Conservation (phyloP, 2,113 vertebrate species). For the Geothlypis trichas region DNA sequence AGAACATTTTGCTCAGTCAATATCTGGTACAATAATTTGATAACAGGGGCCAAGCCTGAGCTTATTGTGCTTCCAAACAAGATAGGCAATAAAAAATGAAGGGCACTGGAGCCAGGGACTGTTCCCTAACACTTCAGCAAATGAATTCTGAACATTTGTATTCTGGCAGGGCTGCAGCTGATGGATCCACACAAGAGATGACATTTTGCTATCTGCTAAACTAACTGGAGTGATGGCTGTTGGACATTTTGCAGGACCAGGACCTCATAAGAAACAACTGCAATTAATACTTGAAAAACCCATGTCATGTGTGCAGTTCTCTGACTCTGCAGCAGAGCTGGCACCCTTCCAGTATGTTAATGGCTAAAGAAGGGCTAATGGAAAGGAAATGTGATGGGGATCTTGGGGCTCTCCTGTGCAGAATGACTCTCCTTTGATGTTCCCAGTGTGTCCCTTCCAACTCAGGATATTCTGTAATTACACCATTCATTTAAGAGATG, state of each 20-base stretch:
- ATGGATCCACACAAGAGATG: background rate
- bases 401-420: background rate
- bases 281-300: background rate
- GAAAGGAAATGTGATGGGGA: background rate
- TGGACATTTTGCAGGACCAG: background rate
- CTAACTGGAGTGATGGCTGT: background rate
- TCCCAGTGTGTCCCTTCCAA: background rate
- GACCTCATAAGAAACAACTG: background rate
- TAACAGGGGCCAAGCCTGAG: background rate
- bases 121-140: background rate
- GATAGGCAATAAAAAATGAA: background rate
- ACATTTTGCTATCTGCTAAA: background rate
- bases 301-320: background rate
- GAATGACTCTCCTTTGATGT: background rate
- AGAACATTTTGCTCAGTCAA: background rate
- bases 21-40: background rate
- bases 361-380: background rate
- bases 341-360: background rate
- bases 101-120: background rate
- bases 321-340: background rate
- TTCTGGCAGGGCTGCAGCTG: background rate
- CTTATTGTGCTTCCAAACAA: background rate
- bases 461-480: background rate
- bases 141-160: background rate
- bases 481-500: background rate